These are phyloP conservation scores for Kryphioiulus occultus DNA, from an alignment of 2,888 invertebrate genomes.

Conservation along the genomic window DNA sequence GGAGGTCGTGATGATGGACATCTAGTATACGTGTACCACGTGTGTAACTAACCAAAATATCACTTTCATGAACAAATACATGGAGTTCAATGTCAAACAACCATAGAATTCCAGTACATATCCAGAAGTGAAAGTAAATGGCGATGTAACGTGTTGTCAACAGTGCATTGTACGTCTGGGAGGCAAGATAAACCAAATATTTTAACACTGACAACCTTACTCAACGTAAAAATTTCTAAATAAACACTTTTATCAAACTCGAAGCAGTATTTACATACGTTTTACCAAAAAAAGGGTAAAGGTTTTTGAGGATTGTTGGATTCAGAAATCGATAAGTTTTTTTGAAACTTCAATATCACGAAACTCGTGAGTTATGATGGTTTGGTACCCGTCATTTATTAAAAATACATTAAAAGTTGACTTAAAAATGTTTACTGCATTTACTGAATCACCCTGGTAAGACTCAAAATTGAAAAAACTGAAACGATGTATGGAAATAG, in stretches of 20 bases:
- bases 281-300: too few species aligned
- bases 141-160: not conserved
- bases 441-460: not conserved
- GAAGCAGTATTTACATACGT: too few species aligned
- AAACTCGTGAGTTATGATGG: too few species aligned
- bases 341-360: too few species aligned
- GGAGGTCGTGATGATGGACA: too few species aligned
- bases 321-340: too few species aligned
- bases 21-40: not conserved
- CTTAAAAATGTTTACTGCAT: not conserved
- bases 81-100: not conserved
- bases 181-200: not conserved
- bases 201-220: conserved; percentile 26
- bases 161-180: not conserved
- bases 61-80: not conserved
- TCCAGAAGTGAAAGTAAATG: not conserved
- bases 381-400: too few species aligned
- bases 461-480: not conserved
- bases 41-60: not conserved
- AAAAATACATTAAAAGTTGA: too few species aligned
- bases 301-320: too few species aligned
- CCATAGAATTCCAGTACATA: not conserved
- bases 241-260: too few species aligned
- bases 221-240: not conserved
- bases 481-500: not conserved